Evolutionary conservation across 64 coral and sea anemone species (phyloP).

Genomic region (Cladopsammia gracilis): DNA sequence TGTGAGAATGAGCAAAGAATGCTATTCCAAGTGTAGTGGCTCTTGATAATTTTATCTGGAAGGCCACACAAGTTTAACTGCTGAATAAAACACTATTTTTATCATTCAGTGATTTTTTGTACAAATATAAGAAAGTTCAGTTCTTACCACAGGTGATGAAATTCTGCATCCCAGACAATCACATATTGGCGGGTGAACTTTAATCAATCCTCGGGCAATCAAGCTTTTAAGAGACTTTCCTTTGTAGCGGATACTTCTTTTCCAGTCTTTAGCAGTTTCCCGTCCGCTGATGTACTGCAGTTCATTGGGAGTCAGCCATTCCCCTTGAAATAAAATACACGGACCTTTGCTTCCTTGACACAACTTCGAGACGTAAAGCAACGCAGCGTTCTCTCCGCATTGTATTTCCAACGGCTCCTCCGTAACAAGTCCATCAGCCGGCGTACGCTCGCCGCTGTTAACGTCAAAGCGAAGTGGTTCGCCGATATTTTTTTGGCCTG

Average conservation of each 20-base stretch:
- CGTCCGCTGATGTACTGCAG: slow-evolving; percentile 98
- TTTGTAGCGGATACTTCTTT: slow-evolving; percentile 96
- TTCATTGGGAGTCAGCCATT: slow-evolving; percentile 98
- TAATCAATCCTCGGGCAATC: slow-evolving; percentile 92
- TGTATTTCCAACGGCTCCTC: slow-evolving; percentile 98
- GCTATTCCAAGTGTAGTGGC: too few species aligned
- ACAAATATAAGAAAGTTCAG: not conserved
- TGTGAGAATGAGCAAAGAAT: too few species aligned
- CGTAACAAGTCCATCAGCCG: slow-evolving; percentile 49
- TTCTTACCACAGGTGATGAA: slow-evolving; percentile 98
- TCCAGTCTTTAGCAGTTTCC: slow-evolving; percentile 99
- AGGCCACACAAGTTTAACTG: not conserved
- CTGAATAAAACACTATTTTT: slow-evolving; percentile 3
- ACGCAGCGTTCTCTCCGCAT: slow-evolving; percentile 94
- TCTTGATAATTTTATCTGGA: not conserved
- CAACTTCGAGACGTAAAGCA: slow-evolving; percentile 94
- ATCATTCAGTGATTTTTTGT: not conserved
- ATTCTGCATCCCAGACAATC: slow-evolving; percentile 97
- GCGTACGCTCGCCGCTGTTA: not conserved
- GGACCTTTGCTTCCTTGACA: slow-evolving; percentile 99
- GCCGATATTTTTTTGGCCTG: slow-evolving; percentile 7
- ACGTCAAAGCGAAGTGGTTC: slow-evolving; percentile 56
- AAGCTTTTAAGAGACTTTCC: slow-evolving; percentile 99
- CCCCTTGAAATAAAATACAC: slow-evolving; percentile 94
- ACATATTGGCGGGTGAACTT: slow-evolving; percentile 99